Evolutionary conservation across 2,888 invertebrate genomes (phyloP), one percentile per base, ranked within the genome.

Genomic region (Andrena fulva): DNA sequence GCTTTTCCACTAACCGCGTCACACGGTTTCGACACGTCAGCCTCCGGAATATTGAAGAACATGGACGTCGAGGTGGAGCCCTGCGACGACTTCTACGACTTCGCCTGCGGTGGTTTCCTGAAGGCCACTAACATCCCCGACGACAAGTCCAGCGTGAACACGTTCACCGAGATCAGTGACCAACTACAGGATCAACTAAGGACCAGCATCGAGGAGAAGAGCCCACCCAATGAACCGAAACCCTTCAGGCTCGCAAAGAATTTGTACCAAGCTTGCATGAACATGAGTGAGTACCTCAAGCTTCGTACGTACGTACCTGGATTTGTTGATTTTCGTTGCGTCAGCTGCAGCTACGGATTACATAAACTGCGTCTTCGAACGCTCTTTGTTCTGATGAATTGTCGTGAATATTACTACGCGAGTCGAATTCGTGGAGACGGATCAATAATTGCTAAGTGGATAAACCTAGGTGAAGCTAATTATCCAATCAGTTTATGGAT

Each of bases 221-320:
- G 85, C 12, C 8, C 74, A 16, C 81, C 88, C 0, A 94, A 95
- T 20, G 97, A 97, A 86, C 96, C 96, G 0, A 95, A 95, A 86
- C 97, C 97, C 0, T 97, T 97, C 92, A 95, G 94, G 73, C 95
- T 98, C 78, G 97, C 97, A 20, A 98, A 98, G 93, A 96, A 96
- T 29, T 94, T 98, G 82, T 99, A 98, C 95, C 96, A 96, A 90
- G 96, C 98, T 69, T 99, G 99, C 94, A 97, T 98, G 96, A 98
- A 98, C 92, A 96, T 96, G 94, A 96, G 98, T 98, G 94, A 96
- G 96, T 95, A 75, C 24, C 27, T 12, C 12, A 8, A 2, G n/a
- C 10, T 68, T 24, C 20, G 52, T 52, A 20, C n/a, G 7, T 42
- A 10, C 42, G 12, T 42, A 42, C 12, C 42, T 42, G 42, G 5